These are phyloP conservation scores for Eubucco bourcierii DNA, from an alignment of 2,113 vertebrate species.

Conservation along the genomic window DNA sequence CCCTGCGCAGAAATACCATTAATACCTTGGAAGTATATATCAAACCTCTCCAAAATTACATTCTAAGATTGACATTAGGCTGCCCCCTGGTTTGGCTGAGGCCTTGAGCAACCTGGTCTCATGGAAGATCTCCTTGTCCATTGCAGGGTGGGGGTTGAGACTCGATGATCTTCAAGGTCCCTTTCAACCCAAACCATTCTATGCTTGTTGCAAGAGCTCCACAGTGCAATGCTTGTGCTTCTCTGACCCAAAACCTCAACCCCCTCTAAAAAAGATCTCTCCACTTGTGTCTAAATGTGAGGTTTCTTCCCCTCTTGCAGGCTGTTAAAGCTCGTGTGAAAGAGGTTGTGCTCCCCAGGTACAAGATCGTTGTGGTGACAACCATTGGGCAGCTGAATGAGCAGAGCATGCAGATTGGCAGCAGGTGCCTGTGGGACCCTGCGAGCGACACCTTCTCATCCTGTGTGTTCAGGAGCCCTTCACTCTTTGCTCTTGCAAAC, in stretches of 20 bases:
- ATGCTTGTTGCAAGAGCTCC: too few species aligned
- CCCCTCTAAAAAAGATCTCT: background rate
- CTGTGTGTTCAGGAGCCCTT: constrained; percentile 83
- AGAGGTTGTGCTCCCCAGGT: constrained; percentile 83
- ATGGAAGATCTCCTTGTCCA: too few species aligned
- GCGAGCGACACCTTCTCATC: constrained; percentile 80
- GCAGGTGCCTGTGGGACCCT: constrained; percentile 89
- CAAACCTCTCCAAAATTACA: too few species aligned
- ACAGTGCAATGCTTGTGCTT: too few species aligned
- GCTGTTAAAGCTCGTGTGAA: constrained; percentile 85
- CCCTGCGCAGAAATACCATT: background rate
- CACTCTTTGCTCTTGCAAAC: constrained; percentile 83
- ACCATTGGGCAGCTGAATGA: constrained; percentile 82
- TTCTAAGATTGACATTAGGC: too few species aligned
- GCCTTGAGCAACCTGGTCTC: too few species aligned
- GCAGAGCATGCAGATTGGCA: constrained; percentile 84
- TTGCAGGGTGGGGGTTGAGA: too few species aligned
- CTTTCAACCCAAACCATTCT: too few species aligned
- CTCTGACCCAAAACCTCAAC: too few species aligned
- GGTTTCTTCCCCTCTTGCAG: constrained; percentile 58
- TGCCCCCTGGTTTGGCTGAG: too few species aligned
- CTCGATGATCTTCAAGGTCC: too few species aligned
- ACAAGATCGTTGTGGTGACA: constrained; percentile 85
- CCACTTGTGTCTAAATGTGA: fast-evolving
- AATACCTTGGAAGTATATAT: too few species aligned